phyloP scores from a whole-genome alignment of 2,797 vertebrate species.

The Tinamus major region DNA sequence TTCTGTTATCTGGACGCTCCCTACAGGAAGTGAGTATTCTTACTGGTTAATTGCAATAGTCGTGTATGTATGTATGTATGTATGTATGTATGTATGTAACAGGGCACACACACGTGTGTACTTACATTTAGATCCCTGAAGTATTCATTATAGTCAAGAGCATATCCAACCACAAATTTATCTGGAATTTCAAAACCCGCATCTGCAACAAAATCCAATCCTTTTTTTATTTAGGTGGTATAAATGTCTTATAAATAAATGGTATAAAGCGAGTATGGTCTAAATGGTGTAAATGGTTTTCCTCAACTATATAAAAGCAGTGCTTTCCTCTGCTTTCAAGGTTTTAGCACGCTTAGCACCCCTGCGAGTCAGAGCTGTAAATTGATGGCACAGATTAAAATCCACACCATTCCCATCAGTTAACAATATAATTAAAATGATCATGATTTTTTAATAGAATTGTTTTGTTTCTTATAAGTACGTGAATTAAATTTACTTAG shows the following conservation, averaged over 20 bases:
- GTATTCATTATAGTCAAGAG: slow-evolving; percentile 90
- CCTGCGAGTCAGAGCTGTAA: not conserved
- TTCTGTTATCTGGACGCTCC: not conserved
- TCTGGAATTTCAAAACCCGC: slow-evolving; percentile 89
- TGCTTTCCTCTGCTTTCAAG: not conserved
- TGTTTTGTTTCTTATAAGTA: not conserved
- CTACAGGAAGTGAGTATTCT: not conserved
- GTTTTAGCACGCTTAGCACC: not conserved
- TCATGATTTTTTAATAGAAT: not conserved
- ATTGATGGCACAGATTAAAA: not conserved
- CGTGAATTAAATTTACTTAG: not conserved
- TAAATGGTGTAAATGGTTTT: not conserved
- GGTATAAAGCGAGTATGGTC: too few relatives aligned
- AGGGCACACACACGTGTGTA: not conserved
- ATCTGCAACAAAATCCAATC: slow-evolving; percentile 74
- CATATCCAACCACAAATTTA: slow-evolving; percentile 87
- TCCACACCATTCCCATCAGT: not conserved
- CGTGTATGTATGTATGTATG: not conserved
- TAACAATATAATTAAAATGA: not conserved
- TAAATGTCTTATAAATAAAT: not conserved
- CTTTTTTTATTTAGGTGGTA: not conserved
- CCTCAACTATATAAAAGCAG: not conserved
- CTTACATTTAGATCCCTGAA: slow-evolving; percentile 85
- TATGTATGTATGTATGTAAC: not conserved
- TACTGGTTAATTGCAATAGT: not conserved